Evolutionary conservation across 1,140 invertebrate genomes (phyloP), one percentile per base, ranked within the genome.

Genomic region (Ostrea denselamellosa): DNA sequence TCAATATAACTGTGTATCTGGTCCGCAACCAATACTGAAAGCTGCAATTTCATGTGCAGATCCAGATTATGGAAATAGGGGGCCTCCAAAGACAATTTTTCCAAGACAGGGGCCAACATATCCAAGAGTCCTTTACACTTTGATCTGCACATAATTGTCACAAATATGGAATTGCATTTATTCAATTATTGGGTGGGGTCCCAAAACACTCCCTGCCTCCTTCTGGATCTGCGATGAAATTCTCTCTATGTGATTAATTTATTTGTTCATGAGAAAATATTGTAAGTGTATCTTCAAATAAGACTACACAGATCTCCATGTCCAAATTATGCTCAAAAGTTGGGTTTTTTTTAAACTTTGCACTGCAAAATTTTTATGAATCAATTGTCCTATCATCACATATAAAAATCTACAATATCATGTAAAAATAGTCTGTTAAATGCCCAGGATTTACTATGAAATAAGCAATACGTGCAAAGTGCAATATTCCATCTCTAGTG

Each of bases 11-110:
- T 19, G 56, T 77, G 28, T 17, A 77, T 77, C 68, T 34, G 22
- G 22, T 77, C 68, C 68, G 28, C 68, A 77, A 77, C 68, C 68
- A 77, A 77, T 77, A 77, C 68, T 77, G 25, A 77, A 77, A 77
- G 28, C 14, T 25, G n/a, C 19, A 19, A 44, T 5, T 44, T 44
- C 2, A 44, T 44, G 34, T 44, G 34, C 34, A 44, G 34, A 44
- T 44, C 34, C 34, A 44, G 34, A 44, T 44, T 44, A 2, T 44
- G 2, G 34, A 44, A 44, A 44, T 1, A 5, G 34, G 34, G 34
- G 34, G 34, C 34, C 34, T 44, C 34, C 34, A 44, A 44, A 44
- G 34, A 44, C 34, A n/a, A n/a, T n/a, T n/a, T n/a, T n/a, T n/a
- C n/a, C n/a, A 44, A 44, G 34, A 44, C 34, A 5, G 34, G 34